Evolutionary conservation across 2,113 vertebrate genomes (phyloP).

Genomic region (Rallus limicola): DNA sequence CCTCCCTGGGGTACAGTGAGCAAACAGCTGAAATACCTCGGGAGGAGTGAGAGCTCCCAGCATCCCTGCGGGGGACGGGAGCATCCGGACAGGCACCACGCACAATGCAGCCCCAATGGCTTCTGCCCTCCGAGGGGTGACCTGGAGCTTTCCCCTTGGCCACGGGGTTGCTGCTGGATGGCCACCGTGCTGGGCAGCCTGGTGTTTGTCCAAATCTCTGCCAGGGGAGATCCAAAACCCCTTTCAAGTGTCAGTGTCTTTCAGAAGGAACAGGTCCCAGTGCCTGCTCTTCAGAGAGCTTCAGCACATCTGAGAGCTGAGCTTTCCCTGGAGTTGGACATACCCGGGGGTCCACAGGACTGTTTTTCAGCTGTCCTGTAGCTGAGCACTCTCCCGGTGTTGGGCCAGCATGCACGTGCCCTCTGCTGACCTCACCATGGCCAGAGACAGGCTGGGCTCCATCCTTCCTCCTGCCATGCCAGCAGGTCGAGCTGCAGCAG

Average conservation of each 20-base stretch:
- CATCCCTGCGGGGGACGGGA: fast-evolving
- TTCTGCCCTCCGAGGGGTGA: fast-evolving
- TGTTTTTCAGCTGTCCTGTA: fast-evolving
- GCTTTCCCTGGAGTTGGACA: background rate
- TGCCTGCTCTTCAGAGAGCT: background rate
- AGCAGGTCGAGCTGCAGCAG: background rate
- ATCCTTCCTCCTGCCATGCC: fast-evolving
- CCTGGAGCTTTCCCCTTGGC: background rate
- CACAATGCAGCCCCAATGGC: background rate
- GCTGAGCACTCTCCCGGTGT: fast-evolving
- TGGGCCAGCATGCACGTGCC: fast-evolving
- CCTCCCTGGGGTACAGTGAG: fast-evolving
- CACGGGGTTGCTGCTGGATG: fast-evolving
- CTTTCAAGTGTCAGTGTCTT: background rate
- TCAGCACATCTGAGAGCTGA: background rate
- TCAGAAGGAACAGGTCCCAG: background rate
- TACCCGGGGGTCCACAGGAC: background rate
- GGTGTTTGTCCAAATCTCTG: background rate
- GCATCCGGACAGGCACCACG: fast-evolving
- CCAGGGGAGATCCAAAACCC: background rate
- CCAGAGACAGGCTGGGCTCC: fast-evolving
- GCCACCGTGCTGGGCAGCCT: fast-evolving
- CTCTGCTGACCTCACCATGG: background rate
- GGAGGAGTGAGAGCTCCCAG: background rate
- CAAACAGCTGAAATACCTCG: background rate